Evolutionary conservation across 2,888 invertebrate genomes (phyloP).

Genomic region (Cantharis nigra): DNA sequence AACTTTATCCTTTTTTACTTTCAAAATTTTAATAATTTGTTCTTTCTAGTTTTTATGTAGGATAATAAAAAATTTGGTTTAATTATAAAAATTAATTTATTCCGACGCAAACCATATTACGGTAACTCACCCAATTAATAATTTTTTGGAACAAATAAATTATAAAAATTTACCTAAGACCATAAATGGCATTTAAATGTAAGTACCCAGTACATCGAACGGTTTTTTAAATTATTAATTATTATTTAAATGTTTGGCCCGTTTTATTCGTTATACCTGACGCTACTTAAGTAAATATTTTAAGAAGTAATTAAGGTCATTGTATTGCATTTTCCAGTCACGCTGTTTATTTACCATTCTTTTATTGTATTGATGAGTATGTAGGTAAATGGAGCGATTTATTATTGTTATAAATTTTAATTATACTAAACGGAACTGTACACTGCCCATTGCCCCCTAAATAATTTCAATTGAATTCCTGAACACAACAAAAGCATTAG

Average conservation of each 20-base stretch:
- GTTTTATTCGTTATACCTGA: neutral
- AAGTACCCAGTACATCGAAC: neutral
- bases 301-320: neutral
- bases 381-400: slow-evolving; percentile 14
- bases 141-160: neutral
- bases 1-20: neutral
- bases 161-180: neutral
- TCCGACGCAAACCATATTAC: neutral
- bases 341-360: neutral
- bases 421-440: slow-evolving; percentile 5
- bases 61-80: neutral
- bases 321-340: neutral
- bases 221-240: neutral
- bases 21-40: neutral
- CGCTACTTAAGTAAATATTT: neutral
- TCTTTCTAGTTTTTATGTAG: neutral
- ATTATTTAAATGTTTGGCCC: neutral
- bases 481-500: no score
- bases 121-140: neutral
- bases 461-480: neutral
- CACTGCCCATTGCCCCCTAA: neutral
- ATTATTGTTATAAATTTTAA: neutral
- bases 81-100: neutral
- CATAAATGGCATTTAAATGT: neutral
- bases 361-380: slow-evolving; percentile 5